Percentiles rank a stretch among this genome's conserved stretches.
These are phyloP conservation scores for Microcaecilia unicolor DNA, from an alignment of 2,797 vertebrate species.

Conservation along the genomic window DNA sequence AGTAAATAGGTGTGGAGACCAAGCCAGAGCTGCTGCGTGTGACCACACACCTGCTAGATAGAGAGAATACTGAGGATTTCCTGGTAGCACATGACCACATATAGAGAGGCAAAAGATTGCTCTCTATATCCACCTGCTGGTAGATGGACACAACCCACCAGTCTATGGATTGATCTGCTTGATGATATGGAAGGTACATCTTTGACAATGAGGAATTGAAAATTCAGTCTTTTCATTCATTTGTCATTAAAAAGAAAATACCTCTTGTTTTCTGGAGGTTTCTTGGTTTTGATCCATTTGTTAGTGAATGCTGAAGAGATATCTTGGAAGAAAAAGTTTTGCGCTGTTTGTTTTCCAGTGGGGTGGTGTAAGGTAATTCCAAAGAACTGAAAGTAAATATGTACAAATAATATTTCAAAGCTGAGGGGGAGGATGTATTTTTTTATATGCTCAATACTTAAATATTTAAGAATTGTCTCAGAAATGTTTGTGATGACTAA, in stretches of 20 bases:
- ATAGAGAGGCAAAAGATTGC: too few species aligned
- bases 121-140: too few species aligned
- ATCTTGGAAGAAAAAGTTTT: constrained; percentile 79
- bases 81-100: too few species aligned
- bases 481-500: too few species aligned
- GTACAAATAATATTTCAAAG: background rate
- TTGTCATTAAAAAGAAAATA: constrained; percentile 20
- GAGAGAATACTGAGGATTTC: too few species aligned
- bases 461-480: too few species aligned
- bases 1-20: too few species aligned
- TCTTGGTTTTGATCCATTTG: constrained; percentile 66
- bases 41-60: too few species aligned
- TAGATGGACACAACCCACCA: too few species aligned
- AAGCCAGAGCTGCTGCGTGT: too few species aligned
- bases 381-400: constrained; percentile 66
- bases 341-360: constrained; percentile 82
- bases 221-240: too few species aligned
- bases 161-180: too few species aligned
- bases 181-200: background rate
- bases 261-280: constrained; percentile 75
- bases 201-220: background rate
- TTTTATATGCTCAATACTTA: background rate
- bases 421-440: background rate
- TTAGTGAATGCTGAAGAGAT: constrained; percentile 51
- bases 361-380: constrained; percentile 78